Evolutionary conservation across 2,113 vertebrate species (phyloP).

Genomic region (Prietella phreatophila): DNA sequence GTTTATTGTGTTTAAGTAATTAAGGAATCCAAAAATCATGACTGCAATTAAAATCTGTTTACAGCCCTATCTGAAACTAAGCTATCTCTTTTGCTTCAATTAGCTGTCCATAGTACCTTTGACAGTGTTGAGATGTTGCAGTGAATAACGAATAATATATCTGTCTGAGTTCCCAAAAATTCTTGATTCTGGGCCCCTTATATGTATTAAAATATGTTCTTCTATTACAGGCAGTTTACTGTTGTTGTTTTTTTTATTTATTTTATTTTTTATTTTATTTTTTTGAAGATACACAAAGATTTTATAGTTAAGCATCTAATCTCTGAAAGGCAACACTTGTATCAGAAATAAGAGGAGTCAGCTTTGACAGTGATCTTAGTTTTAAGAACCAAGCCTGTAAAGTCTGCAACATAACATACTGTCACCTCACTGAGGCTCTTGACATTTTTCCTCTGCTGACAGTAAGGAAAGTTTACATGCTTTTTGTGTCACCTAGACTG

Average conservation of each 20-base stretch:
- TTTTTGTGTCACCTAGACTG: conserved; percentile 22
- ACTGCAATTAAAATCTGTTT: neutral
- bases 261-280: no score
- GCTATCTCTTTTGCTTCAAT: neutral
- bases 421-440: conserved; percentile 20
- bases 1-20: neutral
- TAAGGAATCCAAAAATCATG: neutral
- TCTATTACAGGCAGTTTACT: neutral
- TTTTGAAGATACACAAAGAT: neutral
- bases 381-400: conserved; percentile 12
- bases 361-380: conserved; percentile 20
- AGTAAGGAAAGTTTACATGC: conserved; percentile 23
- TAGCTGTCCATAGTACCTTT: neutral
- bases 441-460: conserved; percentile 22
- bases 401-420: conserved; percentile 16
- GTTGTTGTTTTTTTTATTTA: neutral
- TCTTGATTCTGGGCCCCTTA: neutral
- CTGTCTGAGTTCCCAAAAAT: neutral
- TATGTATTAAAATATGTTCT: neutral
- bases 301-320: neutral
- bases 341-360: neutral
- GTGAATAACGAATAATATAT: neutral
- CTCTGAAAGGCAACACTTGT: neutral
- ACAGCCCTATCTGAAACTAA: neutral
- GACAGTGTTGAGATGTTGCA: neutral